Evolutionary conservation across 2,888 invertebrate genomes (phyloP), one percentile per base, ranked within the genome.

Genomic region (Phyllotreta striolata): DNA sequence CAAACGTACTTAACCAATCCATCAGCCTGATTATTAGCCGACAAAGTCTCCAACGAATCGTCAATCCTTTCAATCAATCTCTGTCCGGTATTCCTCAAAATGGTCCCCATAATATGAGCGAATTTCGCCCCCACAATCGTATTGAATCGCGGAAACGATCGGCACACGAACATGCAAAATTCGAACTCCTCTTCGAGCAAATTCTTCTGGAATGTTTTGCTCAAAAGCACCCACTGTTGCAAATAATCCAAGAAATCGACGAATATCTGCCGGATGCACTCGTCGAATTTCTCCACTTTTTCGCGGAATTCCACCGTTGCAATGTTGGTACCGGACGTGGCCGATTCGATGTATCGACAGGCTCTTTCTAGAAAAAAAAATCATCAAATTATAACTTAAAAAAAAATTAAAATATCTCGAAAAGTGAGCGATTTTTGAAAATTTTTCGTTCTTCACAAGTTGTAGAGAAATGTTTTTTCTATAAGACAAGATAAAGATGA

Each of bases 241-340:
- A 96, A 85, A 83, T 96, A 96, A 70, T 91, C 90, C 72, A 97
- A 85, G 81, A 96, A 96, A 70, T 94, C 87, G 87, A 90, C 81
- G 37, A 81, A 83, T 51, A 79, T 72, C 63, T 68, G 66, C 24
- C 67, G 49, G 56, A 95, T 86, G 51, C 92, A 93, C 24, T 85
- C 82, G 77, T 96, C 95, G 78, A 93, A 95, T 62, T 88, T 87
- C 66, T 85, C 83, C 13, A 93, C 81, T 55, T 90, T 86, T 55
- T 85, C 84, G 64, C 85, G 83, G 72, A 89, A 86, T 46, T 84
- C 82, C 13, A 82, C 81, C 12, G 81, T 74, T 66, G 82, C 77
- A 44, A 82, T 69, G 62, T 83, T 83, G 64, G 83, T 84, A 12
- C 84, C 85, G 8, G 82, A 79, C 69, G 86, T 80, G 51, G 68